Evolutionary conservation across 1,140 invertebrate species (phyloP).

Genomic region (Luehdorfia chinensis): DNA sequence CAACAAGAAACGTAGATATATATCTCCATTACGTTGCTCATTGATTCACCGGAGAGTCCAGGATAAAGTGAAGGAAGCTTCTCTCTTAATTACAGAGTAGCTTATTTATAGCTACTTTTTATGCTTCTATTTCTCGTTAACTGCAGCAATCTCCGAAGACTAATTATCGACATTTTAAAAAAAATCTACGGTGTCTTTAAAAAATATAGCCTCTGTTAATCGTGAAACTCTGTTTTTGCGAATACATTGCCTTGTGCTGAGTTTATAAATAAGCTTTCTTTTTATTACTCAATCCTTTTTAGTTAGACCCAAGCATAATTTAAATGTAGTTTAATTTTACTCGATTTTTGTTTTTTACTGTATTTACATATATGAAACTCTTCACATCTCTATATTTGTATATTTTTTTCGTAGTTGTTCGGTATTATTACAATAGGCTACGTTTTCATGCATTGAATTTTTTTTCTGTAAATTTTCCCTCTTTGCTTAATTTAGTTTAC

Average conservation of each 20-base stretch:
- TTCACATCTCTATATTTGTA: too few relatives aligned
- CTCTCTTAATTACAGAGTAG: conserved; percentile 35
- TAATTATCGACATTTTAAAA: conserved; percentile 38
- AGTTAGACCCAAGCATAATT: too few relatives aligned
- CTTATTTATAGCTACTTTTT: conserved; percentile 41
- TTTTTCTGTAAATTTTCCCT: too few relatives aligned
- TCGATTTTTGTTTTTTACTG: too few relatives aligned
- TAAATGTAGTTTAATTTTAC: too few relatives aligned
- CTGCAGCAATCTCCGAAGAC: conserved; percentile 35
- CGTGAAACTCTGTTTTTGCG: not conserved
- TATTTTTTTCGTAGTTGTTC: too few relatives aligned
- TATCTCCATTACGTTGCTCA: conserved; percentile 16
- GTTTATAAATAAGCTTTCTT: not conserved
- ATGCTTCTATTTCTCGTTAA: conserved; percentile 26
- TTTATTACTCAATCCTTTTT: too few relatives aligned
- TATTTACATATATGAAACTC: too few relatives aligned
- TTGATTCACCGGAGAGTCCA: conserved; percentile 19
- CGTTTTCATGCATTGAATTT: too few relatives aligned
- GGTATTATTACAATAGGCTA: too few relatives aligned
- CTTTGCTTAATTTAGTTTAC: too few relatives aligned
- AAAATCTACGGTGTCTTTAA: conserved; percentile 11
- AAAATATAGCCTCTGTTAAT: not conserved
- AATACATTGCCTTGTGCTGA: not conserved
- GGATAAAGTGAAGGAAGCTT: conserved; percentile 26
- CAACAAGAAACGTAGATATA: not conserved